phyloP scores from a whole-genome alignment of 2,113 vertebrate genomes.

The Pelecanoides urinatrix region DNA sequence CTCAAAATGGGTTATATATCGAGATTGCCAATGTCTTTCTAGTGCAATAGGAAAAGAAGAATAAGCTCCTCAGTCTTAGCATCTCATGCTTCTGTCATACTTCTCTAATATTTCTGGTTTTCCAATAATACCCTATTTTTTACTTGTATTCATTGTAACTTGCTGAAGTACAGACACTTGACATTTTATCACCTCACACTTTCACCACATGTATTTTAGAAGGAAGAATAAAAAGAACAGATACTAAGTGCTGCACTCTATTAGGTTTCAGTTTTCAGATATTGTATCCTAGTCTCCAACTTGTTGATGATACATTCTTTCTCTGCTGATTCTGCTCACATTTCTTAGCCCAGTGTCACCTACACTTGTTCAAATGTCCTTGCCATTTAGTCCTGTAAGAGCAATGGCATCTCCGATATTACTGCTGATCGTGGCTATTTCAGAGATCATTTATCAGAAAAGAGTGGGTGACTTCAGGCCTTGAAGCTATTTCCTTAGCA shows the following conservation, averaged over 20 bases:
- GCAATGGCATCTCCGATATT: not conserved
- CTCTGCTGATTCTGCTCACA: not conserved
- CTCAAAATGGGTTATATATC: not conserved
- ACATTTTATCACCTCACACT: not conserved
- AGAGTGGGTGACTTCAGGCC: not conserved
- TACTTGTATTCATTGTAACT: not conserved
- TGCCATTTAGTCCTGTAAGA: not conserved
- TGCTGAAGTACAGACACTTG: not conserved
- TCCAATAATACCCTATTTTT: not conserved
- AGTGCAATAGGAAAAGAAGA: not conserved
- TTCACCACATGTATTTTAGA: not conserved
- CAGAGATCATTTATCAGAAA: not conserved
- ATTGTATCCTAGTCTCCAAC: not conserved
- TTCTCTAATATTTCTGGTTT: not conserved
- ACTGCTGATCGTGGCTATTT: not conserved
- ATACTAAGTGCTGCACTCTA: not conserved
- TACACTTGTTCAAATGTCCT: not conserved
- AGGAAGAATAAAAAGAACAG: not conserved
- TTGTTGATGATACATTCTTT: not conserved
- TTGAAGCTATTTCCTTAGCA: not conserved
- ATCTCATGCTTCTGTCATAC: not conserved
- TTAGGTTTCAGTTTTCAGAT: not conserved
- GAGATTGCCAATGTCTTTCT: not conserved
- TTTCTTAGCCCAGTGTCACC: not conserved
- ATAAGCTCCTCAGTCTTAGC: not conserved